Conservation (phyloP, 1,140 invertebrate genomes). For the Temnothorax nylanderi region DNA sequence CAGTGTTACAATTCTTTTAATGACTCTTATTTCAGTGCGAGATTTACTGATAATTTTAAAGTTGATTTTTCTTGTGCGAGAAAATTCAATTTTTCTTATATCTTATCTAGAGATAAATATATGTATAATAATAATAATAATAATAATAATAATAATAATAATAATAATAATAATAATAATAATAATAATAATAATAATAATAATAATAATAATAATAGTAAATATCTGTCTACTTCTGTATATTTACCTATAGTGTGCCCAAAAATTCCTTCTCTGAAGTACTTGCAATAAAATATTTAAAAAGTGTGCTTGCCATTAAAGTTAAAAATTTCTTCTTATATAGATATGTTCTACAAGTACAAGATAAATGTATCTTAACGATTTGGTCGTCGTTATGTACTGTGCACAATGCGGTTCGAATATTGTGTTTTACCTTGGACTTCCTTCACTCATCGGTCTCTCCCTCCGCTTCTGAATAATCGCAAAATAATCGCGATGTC, state of each 20-base stretch:
- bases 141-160: background rate
- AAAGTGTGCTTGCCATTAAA: background rate
- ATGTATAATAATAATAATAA: background rate
- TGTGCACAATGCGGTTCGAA: background rate
- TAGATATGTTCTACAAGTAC: background rate
- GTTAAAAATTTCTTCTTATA: background rate
- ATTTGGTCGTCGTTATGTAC: background rate
- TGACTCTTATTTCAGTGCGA: background rate
- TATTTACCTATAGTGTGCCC: background rate
- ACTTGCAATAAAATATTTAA: background rate
- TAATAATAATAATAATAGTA: background rate
- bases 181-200: background rate
- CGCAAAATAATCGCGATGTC: background rate
- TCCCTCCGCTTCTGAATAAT: background rate
- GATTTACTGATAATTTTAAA: background rate
- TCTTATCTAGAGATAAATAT: background rate
- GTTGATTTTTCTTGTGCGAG: background rate
- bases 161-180: background rate
- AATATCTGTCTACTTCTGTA: background rate
- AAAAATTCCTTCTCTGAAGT: background rate
- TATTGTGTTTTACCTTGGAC: background rate
- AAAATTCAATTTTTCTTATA: conserved; percentile 7
- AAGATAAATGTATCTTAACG: background rate
- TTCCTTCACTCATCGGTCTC: background rate
- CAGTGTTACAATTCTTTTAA: background rate